Conservation (phyloP, 2,797 vertebrate genomes). For the Erethizon dorsatum region DNA sequence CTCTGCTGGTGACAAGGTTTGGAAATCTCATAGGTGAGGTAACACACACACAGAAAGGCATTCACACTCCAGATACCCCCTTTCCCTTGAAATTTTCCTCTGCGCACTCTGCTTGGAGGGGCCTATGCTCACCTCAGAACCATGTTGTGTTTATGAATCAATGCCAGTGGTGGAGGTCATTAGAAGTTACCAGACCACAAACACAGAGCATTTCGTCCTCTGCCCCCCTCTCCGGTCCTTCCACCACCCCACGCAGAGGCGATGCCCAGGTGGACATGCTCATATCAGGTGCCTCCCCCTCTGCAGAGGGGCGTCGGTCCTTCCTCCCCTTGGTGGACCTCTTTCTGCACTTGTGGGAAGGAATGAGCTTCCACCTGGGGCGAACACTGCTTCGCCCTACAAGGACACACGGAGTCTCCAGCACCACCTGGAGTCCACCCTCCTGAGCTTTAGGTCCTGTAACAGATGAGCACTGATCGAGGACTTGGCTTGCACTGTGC, state of each 20-base stretch:
- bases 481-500: background rate
- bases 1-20: background rate
- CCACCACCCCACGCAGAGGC: constrained; percentile 60
- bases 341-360: background rate
- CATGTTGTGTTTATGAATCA: background rate
- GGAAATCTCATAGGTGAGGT: constrained; percentile 9
- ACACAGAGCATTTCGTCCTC: constrained; percentile 62
- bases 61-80: background rate
- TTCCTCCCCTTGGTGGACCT: constrained; percentile 12
- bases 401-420: constrained; percentile 18
- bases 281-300: background rate
- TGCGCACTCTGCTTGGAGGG: background rate
- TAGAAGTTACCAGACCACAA: constrained; percentile 78
- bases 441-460: background rate
- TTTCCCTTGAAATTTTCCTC: background rate
- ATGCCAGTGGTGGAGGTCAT: constrained; percentile 25
- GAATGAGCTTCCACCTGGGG: background rate
- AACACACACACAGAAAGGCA: background rate
- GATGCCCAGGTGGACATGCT: background rate
- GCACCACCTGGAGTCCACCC: background rate
- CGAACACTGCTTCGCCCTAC: background rate
- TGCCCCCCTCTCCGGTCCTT: background rate
- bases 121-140: background rate
- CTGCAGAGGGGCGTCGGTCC: background rate
- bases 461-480: background rate